Base-by-base conservation (phyloP, 1,140 invertebrate genomes). In the Rhagoletis zephyria region DNA sequence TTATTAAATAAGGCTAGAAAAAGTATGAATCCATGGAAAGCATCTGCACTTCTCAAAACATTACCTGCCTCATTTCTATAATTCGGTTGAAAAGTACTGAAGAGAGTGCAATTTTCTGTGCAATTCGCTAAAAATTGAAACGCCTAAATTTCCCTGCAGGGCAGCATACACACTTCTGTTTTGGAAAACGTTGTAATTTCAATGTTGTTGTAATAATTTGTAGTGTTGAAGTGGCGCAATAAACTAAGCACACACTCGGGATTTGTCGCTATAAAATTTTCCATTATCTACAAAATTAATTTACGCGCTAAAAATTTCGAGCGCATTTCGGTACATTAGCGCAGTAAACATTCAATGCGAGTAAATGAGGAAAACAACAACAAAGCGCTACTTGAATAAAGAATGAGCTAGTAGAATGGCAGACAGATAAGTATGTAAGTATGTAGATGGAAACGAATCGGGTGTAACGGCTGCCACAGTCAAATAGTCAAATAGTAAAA, bases 401-500 rank as follows among this genome's bases (percentile, higher is more conserved):
- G 61, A 63, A 63, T 63, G 16, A 16, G 30, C 30, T 30, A 30
- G 10, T 63, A 63, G 4, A 74, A 45, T 74, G 40, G 67, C n/a
- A 48, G 16, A 16, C 12, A 16, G 10, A 7, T 63, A 63, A 4
- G 61, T n/a, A 63, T 2, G 16, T n/a, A 70, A 45, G 40, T 56
- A 56, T 56, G 51, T 56, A 56, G 51, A 56, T 56, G 10, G 10
- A 10, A 56, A 10, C 51, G 51, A 56, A 10, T 56, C 51, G 51
- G 51, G 51, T 56, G 10, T 10, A 56, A 16, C 40, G 67, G 10
- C 67, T 74, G 67, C 45, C 12, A 48, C 67, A 74, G 67, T 74
- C 67, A 42, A 42, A 12, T 74, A 74, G 67, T 74, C 67, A 74
- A 74, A 16, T 48, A 74, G 67, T 16, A 42, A 74, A 74, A 45